A percentile compares a stretch with the other conserved stretches of the same genome.
These are phyloP conservation scores for Coleophora deauratella DNA, from an alignment of 2,888 invertebrate genomes.

Conservation along the genomic window DNA sequence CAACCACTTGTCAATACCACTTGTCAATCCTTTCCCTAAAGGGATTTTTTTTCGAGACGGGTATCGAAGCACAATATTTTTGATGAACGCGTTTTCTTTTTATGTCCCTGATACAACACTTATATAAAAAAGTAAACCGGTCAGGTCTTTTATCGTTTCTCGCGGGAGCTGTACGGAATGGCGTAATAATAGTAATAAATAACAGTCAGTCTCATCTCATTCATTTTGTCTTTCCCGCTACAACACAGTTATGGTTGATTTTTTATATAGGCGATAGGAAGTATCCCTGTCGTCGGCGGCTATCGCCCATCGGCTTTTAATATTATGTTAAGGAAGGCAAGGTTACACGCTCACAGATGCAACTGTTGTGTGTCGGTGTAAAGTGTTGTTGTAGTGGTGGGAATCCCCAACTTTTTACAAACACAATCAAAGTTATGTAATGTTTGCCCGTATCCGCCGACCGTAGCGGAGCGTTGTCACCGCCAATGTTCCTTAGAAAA, in stretches of 20 bases:
- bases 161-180: constrained; percentile 59
- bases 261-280: constrained; percentile 71
- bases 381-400: constrained; percentile 68
- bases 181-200: constrained; percentile 71
- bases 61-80: constrained; percentile 16
- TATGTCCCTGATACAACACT: constrained; percentile 62
- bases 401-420: constrained; percentile 74
- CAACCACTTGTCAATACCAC: too few relatives aligned
- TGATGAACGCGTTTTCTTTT: constrained; percentile 63
- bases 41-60: too few relatives aligned
- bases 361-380: constrained; percentile 43
- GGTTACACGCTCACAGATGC: constrained; percentile 60
- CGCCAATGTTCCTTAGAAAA: too few relatives aligned
- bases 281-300: constrained; percentile 41
- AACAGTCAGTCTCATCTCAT: constrained; percentile 69
- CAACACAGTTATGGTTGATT: constrained; percentile 65
- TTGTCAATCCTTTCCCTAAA: too few relatives aligned
- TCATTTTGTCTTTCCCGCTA: constrained; percentile 65
- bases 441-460: constrained; percentile 68
- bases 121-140: constrained; percentile 69
- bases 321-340: constrained; percentile 70
- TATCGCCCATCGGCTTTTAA: constrained; percentile 47
- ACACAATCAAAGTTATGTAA: constrained; percentile 75
- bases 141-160: constrained; percentile 64
- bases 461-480: constrained; percentile 14